Percentiles rank a stretch among this genome's conserved stretches.
phyloP scores from a whole-genome alignment of 2,113 vertebrate genomes.

The Sarotherodon lohbergeri region DNA sequence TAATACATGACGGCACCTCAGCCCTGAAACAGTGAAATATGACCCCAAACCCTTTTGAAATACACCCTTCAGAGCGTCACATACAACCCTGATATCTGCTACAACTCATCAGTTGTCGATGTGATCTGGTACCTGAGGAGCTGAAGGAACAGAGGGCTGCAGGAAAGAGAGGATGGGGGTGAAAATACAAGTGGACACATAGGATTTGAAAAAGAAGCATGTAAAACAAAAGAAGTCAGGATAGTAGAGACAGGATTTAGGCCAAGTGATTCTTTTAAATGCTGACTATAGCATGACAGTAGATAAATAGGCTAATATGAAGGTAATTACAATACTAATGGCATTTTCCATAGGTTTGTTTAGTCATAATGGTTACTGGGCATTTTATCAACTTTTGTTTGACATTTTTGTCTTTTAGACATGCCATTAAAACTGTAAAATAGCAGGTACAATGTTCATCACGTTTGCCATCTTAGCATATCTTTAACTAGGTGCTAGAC shows the following conservation, averaged over 20 bases:
- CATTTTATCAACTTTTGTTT: background rate
- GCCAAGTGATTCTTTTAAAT: background rate
- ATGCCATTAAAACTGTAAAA: background rate
- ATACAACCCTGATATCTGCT: constrained; percentile 78
- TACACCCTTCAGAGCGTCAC: constrained; percentile 77
- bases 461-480: background rate
- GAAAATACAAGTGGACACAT: background rate
- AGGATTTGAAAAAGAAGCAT: background rate
- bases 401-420: background rate
- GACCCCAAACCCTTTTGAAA: constrained; percentile 76
- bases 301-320: background rate
- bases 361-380: background rate
- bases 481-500: background rate
- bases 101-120: constrained; percentile 73
- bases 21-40: constrained; percentile 88
- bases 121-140: constrained; percentile 78
- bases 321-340: background rate
- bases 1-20: constrained; percentile 83
- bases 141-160: background rate
- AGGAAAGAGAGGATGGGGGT: background rate
- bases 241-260: background rate
- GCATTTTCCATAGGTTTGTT: background rate
- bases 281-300: background rate
- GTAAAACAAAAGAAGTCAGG: background rate
- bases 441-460: background rate